Evolutionary conservation across 2,888 invertebrate genomes (phyloP).

Genomic region (Lasioglossum villosulum): DNA sequence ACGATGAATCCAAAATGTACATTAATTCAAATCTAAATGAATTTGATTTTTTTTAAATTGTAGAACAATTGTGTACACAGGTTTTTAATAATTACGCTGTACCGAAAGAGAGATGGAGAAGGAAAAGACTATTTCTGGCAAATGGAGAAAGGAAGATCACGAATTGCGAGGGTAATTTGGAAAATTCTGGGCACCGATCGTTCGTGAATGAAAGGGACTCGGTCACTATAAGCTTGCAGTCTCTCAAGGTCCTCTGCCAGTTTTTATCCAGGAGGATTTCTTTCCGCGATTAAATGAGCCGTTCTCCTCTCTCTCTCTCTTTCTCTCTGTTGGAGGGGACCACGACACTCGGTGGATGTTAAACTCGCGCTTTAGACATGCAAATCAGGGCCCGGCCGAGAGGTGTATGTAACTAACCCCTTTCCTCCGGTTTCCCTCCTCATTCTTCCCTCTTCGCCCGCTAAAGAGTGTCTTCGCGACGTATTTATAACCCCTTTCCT

Average conservation of each 20-base stretch:
- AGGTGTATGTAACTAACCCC: constrained; percentile 78
- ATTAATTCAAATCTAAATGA: too few relatives aligned
- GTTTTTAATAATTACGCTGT: neutral
- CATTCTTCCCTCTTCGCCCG: constrained; percentile 46
- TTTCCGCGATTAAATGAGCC: constrained; percentile 66
- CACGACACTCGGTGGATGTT: constrained; percentile 67
- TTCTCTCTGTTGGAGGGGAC: neutral
- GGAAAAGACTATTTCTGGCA: too few relatives aligned
- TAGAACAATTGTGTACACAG: too few relatives aligned
- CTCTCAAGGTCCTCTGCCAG: constrained; percentile 28
- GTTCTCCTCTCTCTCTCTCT: constrained; percentile 31
- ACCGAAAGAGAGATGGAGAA: neutral
- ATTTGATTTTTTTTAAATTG: too few relatives aligned
- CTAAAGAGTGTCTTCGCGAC: constrained; percentile 78
- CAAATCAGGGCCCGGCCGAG: constrained; percentile 75
- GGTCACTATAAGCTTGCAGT: constrained; percentile 25
- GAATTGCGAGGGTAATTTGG: neutral
- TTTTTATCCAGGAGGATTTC: constrained; percentile 16
- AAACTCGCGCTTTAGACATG: constrained; percentile 81
- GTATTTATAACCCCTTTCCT: constrained; percentile 83
- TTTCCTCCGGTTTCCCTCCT: constrained; percentile 49
- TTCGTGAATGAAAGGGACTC: constrained; percentile 14
- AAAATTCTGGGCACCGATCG: constrained; percentile 27
- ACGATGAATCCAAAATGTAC: too few relatives aligned
- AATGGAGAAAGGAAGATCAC: neutral